phyloP scores from a whole-genome alignment of 2,888 invertebrate genomes.

The Ecdyonurus torrentis region DNA sequence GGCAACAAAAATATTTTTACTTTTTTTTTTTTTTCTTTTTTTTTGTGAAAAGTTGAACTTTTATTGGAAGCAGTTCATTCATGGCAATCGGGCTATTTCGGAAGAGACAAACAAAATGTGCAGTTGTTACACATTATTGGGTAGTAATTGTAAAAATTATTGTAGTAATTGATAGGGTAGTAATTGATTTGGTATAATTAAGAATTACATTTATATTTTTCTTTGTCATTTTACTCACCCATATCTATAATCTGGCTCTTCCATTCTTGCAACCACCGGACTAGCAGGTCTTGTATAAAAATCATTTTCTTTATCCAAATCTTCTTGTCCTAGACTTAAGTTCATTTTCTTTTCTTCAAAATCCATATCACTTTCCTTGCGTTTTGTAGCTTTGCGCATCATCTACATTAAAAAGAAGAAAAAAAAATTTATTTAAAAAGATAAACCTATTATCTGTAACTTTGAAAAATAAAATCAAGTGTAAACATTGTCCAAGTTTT shows the following conservation, averaged over 20 bases:
- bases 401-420: slow-evolving; percentile 37
- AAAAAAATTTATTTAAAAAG: neutral
- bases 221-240: slow-evolving; percentile 13
- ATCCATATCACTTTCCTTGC: slow-evolving; percentile 88
- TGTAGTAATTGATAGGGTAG: too few relatives aligned
- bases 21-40: too few relatives aligned
- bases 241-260: slow-evolving; percentile 15
- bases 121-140: too few relatives aligned
- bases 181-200: too few relatives aligned
- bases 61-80: too few relatives aligned
- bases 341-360: slow-evolving; percentile 93
- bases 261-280: slow-evolving; percentile 24
- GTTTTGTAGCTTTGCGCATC: slow-evolving; percentile 76
- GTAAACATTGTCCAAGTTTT: neutral
- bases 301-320: slow-evolving; percentile 53
- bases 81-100: too few relatives aligned
- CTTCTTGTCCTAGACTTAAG: slow-evolving; percentile 60
- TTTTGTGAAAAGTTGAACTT: too few relatives aligned
- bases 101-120: too few relatives aligned
- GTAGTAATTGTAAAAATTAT: too few relatives aligned
- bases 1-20: too few relatives aligned
- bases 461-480: neutral
- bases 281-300: slow-evolving; percentile 53
- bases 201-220: too few relatives aligned
- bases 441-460: neutral